Conservation (phyloP, 2,797 vertebrate genomes). For the Acanthurus leucopareius region DNA sequence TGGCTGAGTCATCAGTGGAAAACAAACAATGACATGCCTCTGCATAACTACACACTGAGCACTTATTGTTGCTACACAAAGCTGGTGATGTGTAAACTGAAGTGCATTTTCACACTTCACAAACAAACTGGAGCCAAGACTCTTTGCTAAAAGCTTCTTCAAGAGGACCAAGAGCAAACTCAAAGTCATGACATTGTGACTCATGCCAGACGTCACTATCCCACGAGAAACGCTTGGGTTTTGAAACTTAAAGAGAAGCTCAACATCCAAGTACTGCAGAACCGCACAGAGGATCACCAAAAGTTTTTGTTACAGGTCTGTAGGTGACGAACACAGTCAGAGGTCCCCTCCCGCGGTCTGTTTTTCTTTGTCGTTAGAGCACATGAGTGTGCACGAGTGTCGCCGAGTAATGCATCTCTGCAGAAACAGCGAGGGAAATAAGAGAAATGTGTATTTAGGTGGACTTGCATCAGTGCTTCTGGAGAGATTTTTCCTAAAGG, state of each 20-base stretch:
- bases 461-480: slow-evolving; percentile 68
- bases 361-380: slow-evolving; percentile 7
- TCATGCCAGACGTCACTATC: not conserved
- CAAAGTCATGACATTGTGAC: not conserved
- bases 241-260: not conserved
- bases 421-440: slow-evolving; percentile 24
- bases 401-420: slow-evolving; percentile 28
- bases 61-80: not conserved
- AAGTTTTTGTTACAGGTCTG: not conserved
- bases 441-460: slow-evolving; percentile 57
- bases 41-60: not conserved
- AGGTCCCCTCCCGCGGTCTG: not conserved
- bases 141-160: not conserved
- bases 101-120: not conserved
- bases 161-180: not conserved
- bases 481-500: slow-evolving; percentile 67
- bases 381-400: slow-evolving; percentile 12
- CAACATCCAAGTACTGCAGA: not conserved
- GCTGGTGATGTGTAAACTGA: not conserved
- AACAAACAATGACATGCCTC: not conserved
- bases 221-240: not conserved
- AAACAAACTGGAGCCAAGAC: slow-evolving; percentile 1
- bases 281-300: not conserved
- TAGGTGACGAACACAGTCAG: slow-evolving; percentile 13
- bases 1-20: not conserved